Evolutionary conservation across 2,888 invertebrate genomes (phyloP).

Genomic region (Norana najaformis): DNA sequence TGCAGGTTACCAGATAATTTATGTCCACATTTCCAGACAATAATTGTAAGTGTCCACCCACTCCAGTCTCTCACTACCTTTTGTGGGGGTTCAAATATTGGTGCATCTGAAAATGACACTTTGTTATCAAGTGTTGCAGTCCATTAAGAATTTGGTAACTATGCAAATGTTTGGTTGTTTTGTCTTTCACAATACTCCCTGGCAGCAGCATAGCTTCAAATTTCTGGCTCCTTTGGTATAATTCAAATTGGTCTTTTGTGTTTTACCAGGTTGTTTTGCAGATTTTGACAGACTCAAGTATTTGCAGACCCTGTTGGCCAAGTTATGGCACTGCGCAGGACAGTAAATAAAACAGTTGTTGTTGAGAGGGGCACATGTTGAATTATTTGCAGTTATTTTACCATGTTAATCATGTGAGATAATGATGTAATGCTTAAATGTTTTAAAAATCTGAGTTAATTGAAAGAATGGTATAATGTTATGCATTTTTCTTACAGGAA

Average conservation of each 20-base stretch:
- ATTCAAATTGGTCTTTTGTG: neutral
- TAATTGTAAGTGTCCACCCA: too few relatives aligned
- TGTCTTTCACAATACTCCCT: neutral
- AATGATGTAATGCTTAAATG: neutral
- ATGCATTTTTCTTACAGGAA: slow-evolving; percentile 29
- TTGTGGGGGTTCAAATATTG: too few relatives aligned
- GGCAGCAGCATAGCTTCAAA: neutral
- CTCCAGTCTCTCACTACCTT: too few relatives aligned
- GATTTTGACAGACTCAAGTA: too few relatives aligned
- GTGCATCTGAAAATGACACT: neutral
- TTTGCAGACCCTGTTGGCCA: too few relatives aligned
- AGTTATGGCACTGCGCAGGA: neutral
- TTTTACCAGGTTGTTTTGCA: neutral
- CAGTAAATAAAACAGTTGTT: neutral
- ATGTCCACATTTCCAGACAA: too few relatives aligned
- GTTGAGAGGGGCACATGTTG: neutral
- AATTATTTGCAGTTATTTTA: neutral
- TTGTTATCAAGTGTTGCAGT: neutral
- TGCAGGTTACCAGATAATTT: too few relatives aligned
- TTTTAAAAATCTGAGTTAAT: neutral
- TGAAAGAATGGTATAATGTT: neutral
- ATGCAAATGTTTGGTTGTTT: too few relatives aligned
- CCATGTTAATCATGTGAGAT: neutral
- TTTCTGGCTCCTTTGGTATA: neutral
- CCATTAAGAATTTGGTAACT: too few relatives aligned